These are phyloP conservation scores for Ctenomys sociabilis DNA, from an alignment of 2,113 vertebrate genomes.

Conservation along the genomic window DNA sequence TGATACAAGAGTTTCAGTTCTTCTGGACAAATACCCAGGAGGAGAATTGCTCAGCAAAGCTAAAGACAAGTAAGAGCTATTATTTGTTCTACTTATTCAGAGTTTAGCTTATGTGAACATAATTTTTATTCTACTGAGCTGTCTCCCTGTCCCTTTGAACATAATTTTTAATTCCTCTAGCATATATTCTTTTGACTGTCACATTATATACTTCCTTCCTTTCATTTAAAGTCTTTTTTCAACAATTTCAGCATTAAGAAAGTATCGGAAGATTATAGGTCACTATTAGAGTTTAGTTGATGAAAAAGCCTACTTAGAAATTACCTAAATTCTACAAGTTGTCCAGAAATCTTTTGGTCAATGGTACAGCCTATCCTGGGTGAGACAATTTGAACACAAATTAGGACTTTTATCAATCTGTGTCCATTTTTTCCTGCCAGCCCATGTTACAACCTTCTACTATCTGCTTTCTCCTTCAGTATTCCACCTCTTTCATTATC, in stretches of 20 bases:
- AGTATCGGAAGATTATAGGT: not conserved
- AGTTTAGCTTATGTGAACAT: not conserved
- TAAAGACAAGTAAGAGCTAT: not conserved
- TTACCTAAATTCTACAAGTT: not conserved
- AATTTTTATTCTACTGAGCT: too few species aligned
- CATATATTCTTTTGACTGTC: not conserved
- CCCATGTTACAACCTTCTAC: not conserved
- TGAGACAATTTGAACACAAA: not conserved
- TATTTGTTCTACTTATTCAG: not conserved
- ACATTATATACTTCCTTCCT: not conserved
- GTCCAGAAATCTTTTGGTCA: not conserved
- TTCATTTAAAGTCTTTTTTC: not conserved
- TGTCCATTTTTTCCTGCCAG: not conserved
- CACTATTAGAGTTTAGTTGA: not conserved
- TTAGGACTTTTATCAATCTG: too few species aligned
- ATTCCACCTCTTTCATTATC: not conserved
- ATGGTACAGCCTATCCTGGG: not conserved
- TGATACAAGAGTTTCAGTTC: too few species aligned
- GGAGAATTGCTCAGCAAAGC: too few species aligned
- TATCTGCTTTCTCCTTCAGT: fast-evolving
- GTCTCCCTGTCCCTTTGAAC: too few species aligned
- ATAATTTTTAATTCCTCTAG: not conserved
- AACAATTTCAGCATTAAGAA: not conserved
- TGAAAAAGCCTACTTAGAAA: not conserved
- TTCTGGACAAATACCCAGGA: too few species aligned